Conservation (phyloP, 2,797 vertebrate species). For the Myiotriccus ornatus region DNA sequence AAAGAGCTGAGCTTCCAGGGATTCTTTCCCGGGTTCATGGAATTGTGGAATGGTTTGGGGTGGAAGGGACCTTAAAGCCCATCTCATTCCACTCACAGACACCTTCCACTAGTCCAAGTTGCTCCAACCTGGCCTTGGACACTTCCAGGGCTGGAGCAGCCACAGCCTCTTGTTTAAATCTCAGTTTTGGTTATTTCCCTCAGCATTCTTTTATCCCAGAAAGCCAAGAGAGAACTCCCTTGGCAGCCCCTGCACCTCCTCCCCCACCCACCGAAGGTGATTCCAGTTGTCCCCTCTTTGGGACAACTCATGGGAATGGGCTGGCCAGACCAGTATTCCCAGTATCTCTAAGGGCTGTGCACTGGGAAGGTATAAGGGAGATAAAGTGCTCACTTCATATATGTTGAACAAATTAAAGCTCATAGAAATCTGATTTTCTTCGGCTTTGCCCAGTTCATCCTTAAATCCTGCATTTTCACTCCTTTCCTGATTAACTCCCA, state of each 20-base stretch:
- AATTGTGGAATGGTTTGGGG: neutral
- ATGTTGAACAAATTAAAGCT: neutral
- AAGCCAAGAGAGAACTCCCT: neutral
- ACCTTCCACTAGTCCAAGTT: neutral
- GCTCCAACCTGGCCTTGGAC: neutral
- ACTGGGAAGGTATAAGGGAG: neutral
- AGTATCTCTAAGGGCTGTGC: neutral
- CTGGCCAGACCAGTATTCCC: neutral
- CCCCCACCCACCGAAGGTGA: neutral
- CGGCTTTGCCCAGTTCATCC: neutral
- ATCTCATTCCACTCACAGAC: neutral
- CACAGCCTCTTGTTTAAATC: neutral
- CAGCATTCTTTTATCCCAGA: neutral
- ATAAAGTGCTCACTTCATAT: rapidly evolving
- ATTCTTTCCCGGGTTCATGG: neutral
- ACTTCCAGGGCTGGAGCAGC: neutral
- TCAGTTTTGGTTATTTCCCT: neutral
- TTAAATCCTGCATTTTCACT: neutral
- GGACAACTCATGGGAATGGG: neutral
- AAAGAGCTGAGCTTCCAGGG: neutral
- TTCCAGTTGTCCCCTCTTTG: neutral
- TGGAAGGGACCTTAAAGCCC: neutral
- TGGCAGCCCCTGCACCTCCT: neutral
- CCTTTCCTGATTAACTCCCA: neutral
- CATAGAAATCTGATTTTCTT: neutral